phyloP scores from a whole-genome alignment of 2,113 vertebrate genomes.

The Symphodus melops region DNA sequence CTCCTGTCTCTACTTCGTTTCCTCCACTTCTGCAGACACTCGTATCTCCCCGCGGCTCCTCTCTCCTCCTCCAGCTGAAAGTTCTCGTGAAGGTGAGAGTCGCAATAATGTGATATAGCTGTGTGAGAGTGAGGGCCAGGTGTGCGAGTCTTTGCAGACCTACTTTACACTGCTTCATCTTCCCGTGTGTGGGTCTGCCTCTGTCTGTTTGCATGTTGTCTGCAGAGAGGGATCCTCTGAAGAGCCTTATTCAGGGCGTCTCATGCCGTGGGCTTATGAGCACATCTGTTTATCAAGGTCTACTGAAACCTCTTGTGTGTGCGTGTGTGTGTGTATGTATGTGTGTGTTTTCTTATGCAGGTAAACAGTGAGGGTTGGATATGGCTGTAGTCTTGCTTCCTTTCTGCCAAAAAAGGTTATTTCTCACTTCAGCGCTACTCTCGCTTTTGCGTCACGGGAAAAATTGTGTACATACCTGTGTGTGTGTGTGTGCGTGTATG shows the following conservation, averaged over 20 bases:
- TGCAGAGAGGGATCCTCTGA: constrained; percentile 55
- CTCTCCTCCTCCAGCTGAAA: constrained; percentile 47
- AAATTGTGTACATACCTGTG: neutral
- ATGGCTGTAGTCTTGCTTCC: constrained; percentile 51
- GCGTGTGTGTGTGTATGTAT: constrained; percentile 5
- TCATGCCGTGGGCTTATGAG: constrained; percentile 57
- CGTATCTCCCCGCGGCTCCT: constrained; percentile 6
- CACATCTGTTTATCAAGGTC: constrained; percentile 74
- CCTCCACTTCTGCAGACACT: constrained; percentile 11
- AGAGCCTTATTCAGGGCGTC: constrained; percentile 71
- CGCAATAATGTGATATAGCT: constrained; percentile 59
- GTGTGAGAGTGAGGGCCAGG: constrained; percentile 45
- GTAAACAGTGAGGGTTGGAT: constrained; percentile 68
- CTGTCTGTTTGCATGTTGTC: constrained; percentile 25
- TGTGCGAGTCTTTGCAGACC: constrained; percentile 61
- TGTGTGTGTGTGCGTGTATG: too few relatives aligned
- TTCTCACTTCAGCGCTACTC: constrained; percentile 53
- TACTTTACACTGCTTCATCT: constrained; percentile 45
- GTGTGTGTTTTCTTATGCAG: constrained; percentile 43
- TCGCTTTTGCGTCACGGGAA: constrained; percentile 34
- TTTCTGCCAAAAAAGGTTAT: constrained; percentile 48
- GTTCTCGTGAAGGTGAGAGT: constrained; percentile 62
- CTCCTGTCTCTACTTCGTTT: constrained; percentile 6
- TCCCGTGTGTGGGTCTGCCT: constrained; percentile 6
- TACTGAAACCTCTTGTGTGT: constrained; percentile 53